These are phyloP conservation scores for Leptestheria dahalacensis DNA, from an alignment of 1,140 invertebrate species.

Conservation along the genomic window DNA sequence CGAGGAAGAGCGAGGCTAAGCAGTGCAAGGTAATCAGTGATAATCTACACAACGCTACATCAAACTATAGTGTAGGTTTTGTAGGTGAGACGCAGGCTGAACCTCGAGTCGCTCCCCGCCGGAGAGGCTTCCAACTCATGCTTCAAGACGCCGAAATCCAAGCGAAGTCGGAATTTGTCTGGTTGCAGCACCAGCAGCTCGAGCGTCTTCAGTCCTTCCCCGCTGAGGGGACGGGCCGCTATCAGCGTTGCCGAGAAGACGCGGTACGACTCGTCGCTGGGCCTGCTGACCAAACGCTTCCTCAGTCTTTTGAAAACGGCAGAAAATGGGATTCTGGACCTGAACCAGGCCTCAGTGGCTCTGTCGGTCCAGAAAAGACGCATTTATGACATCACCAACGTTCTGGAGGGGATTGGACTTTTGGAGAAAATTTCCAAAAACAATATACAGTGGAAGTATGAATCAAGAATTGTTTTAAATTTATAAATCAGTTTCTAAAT, in stretches of 20 bases:
- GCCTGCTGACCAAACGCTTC: conserved; percentile 85
- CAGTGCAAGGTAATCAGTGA: neutral
- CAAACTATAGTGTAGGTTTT: conserved; percentile 24
- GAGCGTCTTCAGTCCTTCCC: conserved; percentile 1
- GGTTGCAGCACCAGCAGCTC: neutral
- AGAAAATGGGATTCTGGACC: conserved; percentile 73
- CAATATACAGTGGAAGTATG: conserved; percentile 78
- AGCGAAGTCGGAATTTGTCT: conserved; percentile 21
- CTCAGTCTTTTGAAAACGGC: conserved; percentile 72
- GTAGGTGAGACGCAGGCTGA: conserved; percentile 61
- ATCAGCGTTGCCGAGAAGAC: conserved; percentile 35
- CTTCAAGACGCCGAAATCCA: conserved; percentile 36
- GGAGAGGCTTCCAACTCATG: conserved; percentile 20
- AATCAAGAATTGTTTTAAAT: no score
- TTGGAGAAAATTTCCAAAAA: conserved; percentile 95
- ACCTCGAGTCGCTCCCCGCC: conserved; percentile 35
- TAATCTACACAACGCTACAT: neutral
- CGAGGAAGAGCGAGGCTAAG: neutral
- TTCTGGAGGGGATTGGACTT: conserved; percentile 95
- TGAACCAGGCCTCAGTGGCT: conserved; percentile 78
- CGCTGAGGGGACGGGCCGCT: neutral
- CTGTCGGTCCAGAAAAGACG: conserved; percentile 92
- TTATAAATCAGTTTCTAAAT: no score
- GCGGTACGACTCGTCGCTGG: conserved; percentile 75
- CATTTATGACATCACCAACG: conserved; percentile 99